Evolutionary conservation across 2,888 invertebrate genomes (phyloP).

Genomic region (Sarcophaga rosellei): DNA sequence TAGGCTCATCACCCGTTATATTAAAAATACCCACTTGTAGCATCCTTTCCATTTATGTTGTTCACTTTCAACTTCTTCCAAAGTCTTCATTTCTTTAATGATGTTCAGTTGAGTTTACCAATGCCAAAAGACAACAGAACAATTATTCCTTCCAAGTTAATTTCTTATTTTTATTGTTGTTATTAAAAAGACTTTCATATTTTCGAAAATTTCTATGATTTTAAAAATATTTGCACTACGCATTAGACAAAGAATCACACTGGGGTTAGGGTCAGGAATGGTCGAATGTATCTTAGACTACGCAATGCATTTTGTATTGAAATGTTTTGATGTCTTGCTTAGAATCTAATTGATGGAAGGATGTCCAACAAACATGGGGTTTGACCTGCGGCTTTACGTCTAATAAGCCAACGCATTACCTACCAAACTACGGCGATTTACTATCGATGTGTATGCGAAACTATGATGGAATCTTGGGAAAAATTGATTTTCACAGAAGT

Average conservation of each 20-base stretch:
- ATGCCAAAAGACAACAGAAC: conserved; percentile 39
- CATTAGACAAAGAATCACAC: not conserved
- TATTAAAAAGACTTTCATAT: not conserved
- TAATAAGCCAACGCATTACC: no score
- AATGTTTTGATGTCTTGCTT: no score
- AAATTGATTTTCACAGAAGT: no score
- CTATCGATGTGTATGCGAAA: no score
- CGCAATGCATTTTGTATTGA: no score
- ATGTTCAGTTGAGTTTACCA: conserved; percentile 29
- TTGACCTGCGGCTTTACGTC: no score
- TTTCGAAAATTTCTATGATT: conserved; percentile 3
- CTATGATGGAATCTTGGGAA: no score
- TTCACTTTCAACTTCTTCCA: conserved; percentile 3
- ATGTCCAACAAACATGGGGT: no score
- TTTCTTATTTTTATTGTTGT: conserved; percentile 12
- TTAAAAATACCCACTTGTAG: not conserved
- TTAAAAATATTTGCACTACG: conserved; percentile 41
- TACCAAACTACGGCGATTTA: no score
- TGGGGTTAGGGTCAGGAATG: no score
- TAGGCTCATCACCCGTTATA: not conserved
- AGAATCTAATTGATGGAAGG: no score
- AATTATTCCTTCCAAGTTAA: conserved; percentile 20
- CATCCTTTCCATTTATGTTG: conserved; percentile 6
- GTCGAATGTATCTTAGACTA: no score
- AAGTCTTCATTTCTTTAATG: conserved; percentile 38